phyloP scores from a whole-genome alignment of 2,797 vertebrate genomes.

The Hozukius guyotensis region DNA sequence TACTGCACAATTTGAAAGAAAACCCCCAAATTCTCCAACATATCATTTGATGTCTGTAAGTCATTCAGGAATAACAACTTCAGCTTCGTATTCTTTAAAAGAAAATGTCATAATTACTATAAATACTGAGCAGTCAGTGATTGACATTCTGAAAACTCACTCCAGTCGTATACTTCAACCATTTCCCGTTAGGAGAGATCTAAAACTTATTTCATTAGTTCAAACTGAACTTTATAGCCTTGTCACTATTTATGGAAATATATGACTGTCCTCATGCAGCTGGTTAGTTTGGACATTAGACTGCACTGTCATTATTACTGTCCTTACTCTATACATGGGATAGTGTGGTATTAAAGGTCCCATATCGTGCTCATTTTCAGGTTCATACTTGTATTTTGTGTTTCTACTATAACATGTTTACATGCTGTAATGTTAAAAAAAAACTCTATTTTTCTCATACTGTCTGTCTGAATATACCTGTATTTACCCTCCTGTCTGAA shows the following conservation, averaged over 20 bases:
- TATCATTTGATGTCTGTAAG: too few species aligned
- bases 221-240: neutral
- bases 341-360: neutral
- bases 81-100: neutral
- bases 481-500: too few species aligned
- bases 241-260: neutral
- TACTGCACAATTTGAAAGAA: neutral
- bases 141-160: neutral
- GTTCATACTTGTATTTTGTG: too few species aligned
- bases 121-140: neutral
- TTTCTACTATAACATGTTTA: too few species aligned
- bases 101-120: neutral
- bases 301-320: neutral
- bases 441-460: too few species aligned
- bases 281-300: neutral
- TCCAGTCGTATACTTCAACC: neutral
- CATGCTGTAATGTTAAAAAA: too few species aligned
- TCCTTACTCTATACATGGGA: neutral
- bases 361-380: too few species aligned
- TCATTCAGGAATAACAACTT: neutral
- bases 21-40: accelerated
- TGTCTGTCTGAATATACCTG: too few species aligned
- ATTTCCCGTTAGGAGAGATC: neutral
- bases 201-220: neutral
- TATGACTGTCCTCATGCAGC: neutral